Base-by-base conservation (phyloP, 2,888 invertebrate genomes). In the Sminthurinus aureus region DNA sequence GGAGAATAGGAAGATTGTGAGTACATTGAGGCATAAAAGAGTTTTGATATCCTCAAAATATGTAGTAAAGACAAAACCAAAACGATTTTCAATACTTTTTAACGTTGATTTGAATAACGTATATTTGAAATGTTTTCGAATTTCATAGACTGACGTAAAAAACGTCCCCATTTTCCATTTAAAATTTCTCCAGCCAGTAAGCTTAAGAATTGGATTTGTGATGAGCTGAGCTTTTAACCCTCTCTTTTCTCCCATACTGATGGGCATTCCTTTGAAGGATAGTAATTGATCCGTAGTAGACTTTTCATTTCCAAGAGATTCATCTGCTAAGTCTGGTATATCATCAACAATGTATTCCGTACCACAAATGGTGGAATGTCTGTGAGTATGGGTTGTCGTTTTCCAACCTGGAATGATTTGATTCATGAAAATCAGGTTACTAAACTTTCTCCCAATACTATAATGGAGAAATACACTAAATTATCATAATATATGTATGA, bases 211-310 rank as follows among this genome's bases (percentile, higher is more conserved):
- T 9, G 83, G 83, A 74, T 83, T 83, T 18, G 83, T 26, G 93
- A 95, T 94, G 87, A 96, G 91, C 89, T 95, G 94, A 3, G 94
- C 93, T 90, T 96, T 96, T 87, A 95, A 91, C 89, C 95, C 95
- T 87, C 94, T 92, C 89, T 96, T 96, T 91, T 95, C 95, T 38
- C 93, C 92, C 95, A 96, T 96, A 11, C 94, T 93, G 9, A 96
- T 93, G 0, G 96, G 96, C 94, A 95, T 94, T 0, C 94, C 93
- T 89, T 96, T 96, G 86, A 96, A 95, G 90, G 94, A 94, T 94
- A 95, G 95, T 76, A 96, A 95, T 90, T 96, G 95, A 88, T 96
- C 95, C 95, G 95, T 95, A 0, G 95, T 95, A 0, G 94, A 92
- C 89, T 95, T 94, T 90, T 96, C 96, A 88, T 95, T 95, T 0